phyloP scores from a whole-genome alignment of 1,140 invertebrate genomes.

The Rhynchophorus ferrugineus region DNA sequence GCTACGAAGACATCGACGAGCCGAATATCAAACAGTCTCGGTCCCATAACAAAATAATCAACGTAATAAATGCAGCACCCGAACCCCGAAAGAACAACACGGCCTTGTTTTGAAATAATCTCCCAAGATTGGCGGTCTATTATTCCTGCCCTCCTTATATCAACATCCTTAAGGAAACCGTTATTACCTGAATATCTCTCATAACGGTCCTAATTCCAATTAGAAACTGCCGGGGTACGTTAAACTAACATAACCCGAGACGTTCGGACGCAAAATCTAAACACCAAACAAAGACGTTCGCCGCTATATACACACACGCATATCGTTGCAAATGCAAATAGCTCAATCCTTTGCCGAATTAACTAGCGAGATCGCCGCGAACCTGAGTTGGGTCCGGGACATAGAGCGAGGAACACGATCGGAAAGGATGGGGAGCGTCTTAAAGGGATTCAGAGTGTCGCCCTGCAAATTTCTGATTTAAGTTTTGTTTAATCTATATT shows the following conservation, averaged over 20 bases:
- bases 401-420: too few species aligned
- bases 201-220: constrained; percentile 28
- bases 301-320: constrained; percentile 8
- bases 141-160: constrained; percentile 18
- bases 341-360: constrained; percentile 25
- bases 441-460: too few species aligned
- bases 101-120: constrained; percentile 26
- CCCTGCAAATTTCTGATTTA: too few species aligned
- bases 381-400: too few species aligned
- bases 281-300: constrained; percentile 26
- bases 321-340: constrained; percentile 27
- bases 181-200: constrained; percentile 30
- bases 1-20: too few species aligned
- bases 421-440: too few species aligned
- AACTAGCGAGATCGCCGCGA: constrained; percentile 2
- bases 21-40: too few species aligned
- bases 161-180: constrained; percentile 29
- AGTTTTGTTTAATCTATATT: too few species aligned
- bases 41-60: constrained; percentile 17
- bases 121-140: constrained; percentile 24
- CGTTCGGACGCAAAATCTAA: constrained; percentile 22
- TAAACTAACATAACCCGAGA: constrained; percentile 28
- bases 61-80: constrained; percentile 18
- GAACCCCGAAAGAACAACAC: too few species aligned
- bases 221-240: constrained; percentile 23